A percentile compares a stretch with the other conserved stretches of the same genome.
Evolutionary conservation across 2,888 invertebrate genomes (phyloP).

Genomic region (Odontocerum albicorne): DNA sequence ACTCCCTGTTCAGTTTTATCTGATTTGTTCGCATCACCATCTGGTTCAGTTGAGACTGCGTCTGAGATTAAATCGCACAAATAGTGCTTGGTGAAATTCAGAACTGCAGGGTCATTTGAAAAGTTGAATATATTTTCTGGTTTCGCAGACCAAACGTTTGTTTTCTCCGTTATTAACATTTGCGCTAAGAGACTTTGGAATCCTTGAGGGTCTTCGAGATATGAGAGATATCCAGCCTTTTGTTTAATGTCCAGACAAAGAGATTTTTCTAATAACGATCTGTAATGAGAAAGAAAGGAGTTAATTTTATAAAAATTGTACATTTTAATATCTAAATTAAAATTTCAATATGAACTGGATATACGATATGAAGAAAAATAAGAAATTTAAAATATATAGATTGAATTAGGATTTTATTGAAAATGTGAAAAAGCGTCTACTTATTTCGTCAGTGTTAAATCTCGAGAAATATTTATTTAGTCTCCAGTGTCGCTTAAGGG

Average conservation of each 20-base stretch:
- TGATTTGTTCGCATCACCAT: not conserved
- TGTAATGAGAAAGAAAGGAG: constrained; percentile 45
- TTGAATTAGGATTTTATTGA: too few relatives aligned
- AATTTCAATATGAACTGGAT: too few relatives aligned
- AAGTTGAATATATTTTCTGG: constrained; percentile 72
- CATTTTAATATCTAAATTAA: too few relatives aligned
- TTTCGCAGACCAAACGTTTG: constrained; percentile 67
- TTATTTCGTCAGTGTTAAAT: too few relatives aligned
- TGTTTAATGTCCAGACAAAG: constrained; percentile 84
- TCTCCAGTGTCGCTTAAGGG: too few relatives aligned
- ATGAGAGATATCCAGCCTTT: constrained; percentile 85
- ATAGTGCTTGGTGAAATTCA: constrained; percentile 71
- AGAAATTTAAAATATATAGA: too few relatives aligned
- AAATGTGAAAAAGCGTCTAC: too few relatives aligned
- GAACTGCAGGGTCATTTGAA: constrained; percentile 70
- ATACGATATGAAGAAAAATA: too few relatives aligned
- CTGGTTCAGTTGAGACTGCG: constrained; percentile 3
- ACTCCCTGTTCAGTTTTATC: constrained; percentile 15
- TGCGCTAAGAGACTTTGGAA: constrained; percentile 77
- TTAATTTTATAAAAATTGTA: too few relatives aligned
- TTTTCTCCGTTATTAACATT: constrained; percentile 73
- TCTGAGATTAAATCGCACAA: constrained; percentile 43
- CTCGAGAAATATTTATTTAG: too few relatives aligned
- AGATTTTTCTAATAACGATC: constrained; percentile 66
- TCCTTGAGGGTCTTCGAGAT: constrained; percentile 81